Evolutionary conservation across 64 coral and sea anemone genomes (phyloP).

Genomic region (Dendronephthya gigantea): DNA sequence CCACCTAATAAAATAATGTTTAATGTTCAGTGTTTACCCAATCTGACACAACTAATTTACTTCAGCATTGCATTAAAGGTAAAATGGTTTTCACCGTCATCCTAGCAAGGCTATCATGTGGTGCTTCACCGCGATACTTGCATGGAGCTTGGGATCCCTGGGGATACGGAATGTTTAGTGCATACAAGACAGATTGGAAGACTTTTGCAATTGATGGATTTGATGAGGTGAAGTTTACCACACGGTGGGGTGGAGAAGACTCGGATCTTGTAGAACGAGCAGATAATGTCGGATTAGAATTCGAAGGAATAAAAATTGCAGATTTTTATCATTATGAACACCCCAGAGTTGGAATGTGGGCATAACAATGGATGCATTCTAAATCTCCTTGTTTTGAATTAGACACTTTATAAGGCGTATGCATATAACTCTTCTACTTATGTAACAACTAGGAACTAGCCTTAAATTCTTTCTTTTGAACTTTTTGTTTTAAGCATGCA

Average conservation of each 20-base stretch:
- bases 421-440: too few species aligned
- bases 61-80: conserved; percentile 73
- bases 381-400: too few species aligned
- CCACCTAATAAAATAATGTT: too few species aligned
- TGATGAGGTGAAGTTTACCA: conserved; percentile 43
- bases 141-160: conserved; percentile 58
- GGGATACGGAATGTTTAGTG: conserved; percentile 63
- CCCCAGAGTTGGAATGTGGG: conserved; percentile 67
- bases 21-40: not conserved
- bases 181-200: conserved; percentile 81
- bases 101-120: conserved; percentile 52
- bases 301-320: conserved; percentile 43
- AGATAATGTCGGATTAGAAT: conserved; percentile 55
- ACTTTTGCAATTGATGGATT: conserved; percentile 67
- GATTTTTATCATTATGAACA: conserved; percentile 75
- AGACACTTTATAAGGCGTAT: too few species aligned
- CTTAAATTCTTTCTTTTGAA: too few species aligned
- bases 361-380: too few species aligned
- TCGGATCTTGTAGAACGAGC: conserved; percentile 83
- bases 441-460: too few species aligned
- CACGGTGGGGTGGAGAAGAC: conserved; percentile 82
- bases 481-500: too few species aligned
- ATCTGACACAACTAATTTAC: not conserved
- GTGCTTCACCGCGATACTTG: conserved; percentile 19
- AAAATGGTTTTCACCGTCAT: conserved; percentile 61